These are phyloP conservation scores for Stylophora pistillata DNA, from an alignment of 64 coral and sea anemone species.

Conservation along the genomic window DNA sequence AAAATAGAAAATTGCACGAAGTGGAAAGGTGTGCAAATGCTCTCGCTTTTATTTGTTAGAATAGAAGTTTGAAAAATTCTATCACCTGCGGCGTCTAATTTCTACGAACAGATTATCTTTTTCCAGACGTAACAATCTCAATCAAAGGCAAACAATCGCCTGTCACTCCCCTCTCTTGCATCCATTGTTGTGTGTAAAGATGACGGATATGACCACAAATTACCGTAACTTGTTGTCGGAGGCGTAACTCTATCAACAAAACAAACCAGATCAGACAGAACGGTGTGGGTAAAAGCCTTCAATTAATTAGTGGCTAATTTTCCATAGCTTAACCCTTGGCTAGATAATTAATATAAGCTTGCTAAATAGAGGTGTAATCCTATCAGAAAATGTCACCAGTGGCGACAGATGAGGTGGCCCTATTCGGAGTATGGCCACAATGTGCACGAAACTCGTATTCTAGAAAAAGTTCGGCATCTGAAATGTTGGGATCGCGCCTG, in stretches of 20 bases:
- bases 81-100: too few relatives aligned
- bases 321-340: not conserved
- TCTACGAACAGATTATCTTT: too few relatives aligned
- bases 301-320: constrained; percentile 42
- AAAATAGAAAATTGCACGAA: not conserved
- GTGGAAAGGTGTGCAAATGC: not conserved
- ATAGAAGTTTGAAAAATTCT: not conserved
- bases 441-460: not conserved
- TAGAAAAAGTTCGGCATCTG: not conserved
- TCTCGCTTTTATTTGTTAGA: not conserved
- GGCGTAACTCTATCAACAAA: constrained; percentile 6
- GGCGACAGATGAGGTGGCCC: not conserved
- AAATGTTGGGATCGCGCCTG: not conserved
- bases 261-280: not conserved
- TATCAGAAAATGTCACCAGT: not conserved
- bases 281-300: not conserved
- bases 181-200: not conserved
- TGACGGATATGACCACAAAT: constrained; percentile 27
- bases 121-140: not conserved
- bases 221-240: constrained; percentile 3
- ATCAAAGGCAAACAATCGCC: not conserved
- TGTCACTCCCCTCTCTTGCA: not conserved
- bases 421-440: not conserved
- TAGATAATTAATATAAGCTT: not conserved
- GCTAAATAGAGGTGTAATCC: constrained; percentile 17